These are phyloP conservation scores for Pristionchus mayeri DNA, from an alignment of 2,888 invertebrate genomes.

Conservation along the genomic window DNA sequence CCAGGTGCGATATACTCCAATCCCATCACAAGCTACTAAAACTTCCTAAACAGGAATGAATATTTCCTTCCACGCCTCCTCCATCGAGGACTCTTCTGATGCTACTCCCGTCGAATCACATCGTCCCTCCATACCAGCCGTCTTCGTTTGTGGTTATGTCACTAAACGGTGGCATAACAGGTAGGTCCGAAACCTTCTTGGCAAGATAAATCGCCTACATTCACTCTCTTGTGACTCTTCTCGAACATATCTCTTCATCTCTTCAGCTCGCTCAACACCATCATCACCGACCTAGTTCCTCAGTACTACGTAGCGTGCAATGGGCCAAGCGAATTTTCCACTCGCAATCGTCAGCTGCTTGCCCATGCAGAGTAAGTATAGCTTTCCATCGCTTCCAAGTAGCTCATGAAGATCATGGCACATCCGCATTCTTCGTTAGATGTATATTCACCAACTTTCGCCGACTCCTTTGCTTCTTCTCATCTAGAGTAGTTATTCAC, in stretches of 20 bases:
- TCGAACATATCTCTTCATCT: neutral
- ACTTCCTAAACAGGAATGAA: neutral
- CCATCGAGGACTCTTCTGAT: neutral
- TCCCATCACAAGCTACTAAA: neutral
- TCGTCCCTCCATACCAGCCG: constrained; percentile 8
- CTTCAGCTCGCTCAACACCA: constrained; percentile 58
- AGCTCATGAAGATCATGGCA: no score
- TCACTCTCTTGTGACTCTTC: no score
- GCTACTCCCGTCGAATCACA: neutral
- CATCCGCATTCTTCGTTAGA: no score
- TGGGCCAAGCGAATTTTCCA: constrained; percentile 13
- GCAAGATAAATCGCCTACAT: no score
- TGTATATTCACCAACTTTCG: no score
- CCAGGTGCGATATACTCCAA: neutral
- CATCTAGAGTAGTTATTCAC: no score
- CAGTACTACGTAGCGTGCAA: constrained; percentile 64
- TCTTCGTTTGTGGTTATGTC: constrained; percentile 62
- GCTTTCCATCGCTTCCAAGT: no score
- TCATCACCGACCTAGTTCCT: constrained; percentile 62
- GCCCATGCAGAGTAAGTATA: constrained; percentile 41
- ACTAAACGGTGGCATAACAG: constrained; percentile 61
- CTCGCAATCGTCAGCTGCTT: neutral
- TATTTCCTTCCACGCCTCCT: constrained; percentile 39
- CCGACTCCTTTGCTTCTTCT: no score
- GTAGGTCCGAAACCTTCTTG: no score